phyloP scores from a whole-genome alignment of 2,797 vertebrate species.

The Pangasius mekongensis region DNA sequence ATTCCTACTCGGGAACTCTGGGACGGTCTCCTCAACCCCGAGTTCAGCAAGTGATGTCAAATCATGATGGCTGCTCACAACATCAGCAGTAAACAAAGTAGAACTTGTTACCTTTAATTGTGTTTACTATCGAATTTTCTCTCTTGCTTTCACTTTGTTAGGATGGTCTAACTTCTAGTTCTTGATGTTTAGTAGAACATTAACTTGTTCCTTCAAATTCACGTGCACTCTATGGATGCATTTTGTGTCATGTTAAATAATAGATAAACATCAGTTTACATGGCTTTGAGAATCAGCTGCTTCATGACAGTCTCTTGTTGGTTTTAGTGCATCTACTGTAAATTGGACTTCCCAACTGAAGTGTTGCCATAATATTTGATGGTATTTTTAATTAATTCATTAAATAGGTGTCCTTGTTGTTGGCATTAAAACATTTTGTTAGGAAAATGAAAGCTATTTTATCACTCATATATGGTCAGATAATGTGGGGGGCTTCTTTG shows the following conservation, averaged over 20 bases:
- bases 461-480: conserved; percentile 6
- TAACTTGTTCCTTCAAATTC: neutral
- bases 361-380: neutral
- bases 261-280: neutral
- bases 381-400: neutral
- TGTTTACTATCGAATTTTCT: neutral
- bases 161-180: neutral
- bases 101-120: neutral
- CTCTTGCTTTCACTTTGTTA: neutral
- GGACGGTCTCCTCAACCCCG: neutral
- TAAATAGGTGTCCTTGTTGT: neutral
- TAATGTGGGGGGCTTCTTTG: conserved; percentile 3
- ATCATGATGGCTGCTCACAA: neutral
- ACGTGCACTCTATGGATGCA: neutral
- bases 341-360: neutral
- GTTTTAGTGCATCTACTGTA: neutral
- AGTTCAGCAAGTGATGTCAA: neutral
- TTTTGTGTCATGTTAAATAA: neutral
- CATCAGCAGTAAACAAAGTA: neutral
- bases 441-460: conserved; percentile 10
- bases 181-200: neutral
- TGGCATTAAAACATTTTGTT: neutral
- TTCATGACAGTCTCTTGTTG: neutral
- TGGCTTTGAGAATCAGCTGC: neutral
- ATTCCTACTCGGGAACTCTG: neutral